Evolutionary conservation across 2,888 invertebrate species (phyloP).

Genomic region (Belgica antarctica): DNA sequence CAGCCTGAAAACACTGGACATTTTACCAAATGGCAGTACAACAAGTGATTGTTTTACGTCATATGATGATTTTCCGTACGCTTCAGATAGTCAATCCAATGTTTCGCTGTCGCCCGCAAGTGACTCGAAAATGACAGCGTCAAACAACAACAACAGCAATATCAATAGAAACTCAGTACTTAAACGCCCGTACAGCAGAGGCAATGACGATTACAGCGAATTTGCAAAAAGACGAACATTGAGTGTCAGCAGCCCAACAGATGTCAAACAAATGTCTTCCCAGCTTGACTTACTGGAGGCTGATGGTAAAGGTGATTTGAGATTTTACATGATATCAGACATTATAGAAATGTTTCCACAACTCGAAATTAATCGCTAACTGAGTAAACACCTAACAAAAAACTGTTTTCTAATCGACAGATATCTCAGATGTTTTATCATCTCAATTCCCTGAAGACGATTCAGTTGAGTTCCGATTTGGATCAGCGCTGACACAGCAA

Average conservation of each 20-base stretch:
- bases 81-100: neutral
- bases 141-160: slow-evolving; percentile 24
- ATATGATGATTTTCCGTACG: slow-evolving; percentile 29
- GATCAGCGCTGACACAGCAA: neutral
- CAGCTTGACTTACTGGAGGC: slow-evolving; percentile 19
- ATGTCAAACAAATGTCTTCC: no score
- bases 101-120: neutral
- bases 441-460: slow-evolving; percentile 10
- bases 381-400: neutral
- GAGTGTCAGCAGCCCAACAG: no score
- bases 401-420: neutral
- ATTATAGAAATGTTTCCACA: no score
- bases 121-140: neutral
- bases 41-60: slow-evolving; percentile 1
- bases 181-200: slow-evolving; percentile 4
- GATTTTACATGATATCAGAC: no score
- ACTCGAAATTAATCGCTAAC: neutral
- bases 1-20: neutral
- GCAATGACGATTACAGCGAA: slow-evolving; percentile 21
- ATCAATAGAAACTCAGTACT: slow-evolving; percentile 31
- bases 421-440: slow-evolving; percentile 21
- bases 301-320: neutral
- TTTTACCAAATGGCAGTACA: neutral
- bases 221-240: slow-evolving; percentile 14
- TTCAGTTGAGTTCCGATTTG: slow-evolving; percentile 12